Percentiles rank a stretch among this genome's conserved stretches.
Conservation (phyloP, 1,140 invertebrate species). For the Euwallacea similis region DNA sequence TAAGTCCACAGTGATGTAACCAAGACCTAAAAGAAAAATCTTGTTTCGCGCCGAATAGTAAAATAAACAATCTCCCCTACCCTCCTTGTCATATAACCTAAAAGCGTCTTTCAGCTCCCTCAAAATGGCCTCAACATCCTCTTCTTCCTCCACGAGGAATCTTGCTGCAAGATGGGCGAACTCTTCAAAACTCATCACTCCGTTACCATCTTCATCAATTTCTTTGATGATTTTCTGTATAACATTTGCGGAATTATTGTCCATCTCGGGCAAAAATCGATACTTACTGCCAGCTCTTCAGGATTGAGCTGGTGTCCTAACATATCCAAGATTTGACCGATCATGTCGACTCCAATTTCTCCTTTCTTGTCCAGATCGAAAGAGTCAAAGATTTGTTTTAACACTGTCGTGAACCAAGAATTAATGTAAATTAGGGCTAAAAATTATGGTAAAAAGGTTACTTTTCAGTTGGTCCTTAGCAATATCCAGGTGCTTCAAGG, state of each 20-base stretch:
- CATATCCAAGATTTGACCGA: conserved; percentile 77
- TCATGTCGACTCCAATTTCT: conserved; percentile 71
- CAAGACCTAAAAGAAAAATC: conserved; percentile 59
- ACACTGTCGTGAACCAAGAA: conserved; percentile 57
- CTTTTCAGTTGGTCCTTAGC: conserved; percentile 48
- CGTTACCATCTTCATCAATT: conserved; percentile 54
- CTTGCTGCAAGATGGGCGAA: conserved; percentile 82
- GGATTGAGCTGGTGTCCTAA: conserved; percentile 69
- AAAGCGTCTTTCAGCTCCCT: conserved; percentile 88
- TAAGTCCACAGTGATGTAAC: conserved; percentile 75
- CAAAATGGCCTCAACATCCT: conserved; percentile 80
- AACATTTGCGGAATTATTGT: background rate
- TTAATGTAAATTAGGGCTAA: no score
- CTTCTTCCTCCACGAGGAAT: conserved; percentile 73
- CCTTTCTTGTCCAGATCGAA: conserved; percentile 80
- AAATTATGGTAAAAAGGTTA: conserved; percentile 17
- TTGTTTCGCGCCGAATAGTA: background rate
- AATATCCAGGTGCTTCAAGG: conserved; percentile 45
- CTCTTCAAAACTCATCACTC: conserved; percentile 90
- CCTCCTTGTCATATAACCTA: conserved; percentile 85
- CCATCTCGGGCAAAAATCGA: background rate
- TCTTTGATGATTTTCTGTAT: conserved; percentile 43
- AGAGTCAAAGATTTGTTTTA: conserved; percentile 77
- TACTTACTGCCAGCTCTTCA: conserved; percentile 62
- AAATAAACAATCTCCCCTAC: conserved; percentile 47